Conservation (phyloP, 2,113 vertebrate species). For the Camelus bactrianus region DNA sequence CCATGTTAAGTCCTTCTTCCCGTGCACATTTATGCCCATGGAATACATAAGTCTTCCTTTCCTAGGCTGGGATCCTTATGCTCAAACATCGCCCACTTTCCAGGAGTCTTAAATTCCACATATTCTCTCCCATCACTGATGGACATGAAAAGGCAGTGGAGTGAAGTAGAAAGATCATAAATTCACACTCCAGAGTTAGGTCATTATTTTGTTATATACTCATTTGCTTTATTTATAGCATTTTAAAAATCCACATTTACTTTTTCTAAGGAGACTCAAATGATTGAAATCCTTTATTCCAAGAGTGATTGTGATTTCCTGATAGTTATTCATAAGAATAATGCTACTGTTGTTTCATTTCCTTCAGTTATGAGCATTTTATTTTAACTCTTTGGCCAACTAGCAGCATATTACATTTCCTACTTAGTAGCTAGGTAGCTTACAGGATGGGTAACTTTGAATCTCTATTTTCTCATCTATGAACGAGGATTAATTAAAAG, state of each 20-base stretch:
- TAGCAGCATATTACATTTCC: not conserved
- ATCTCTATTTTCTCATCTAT: not conserved
- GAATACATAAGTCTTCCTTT: not conserved
- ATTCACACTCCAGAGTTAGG: not conserved
- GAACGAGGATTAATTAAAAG: not conserved
- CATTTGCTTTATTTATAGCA: not conserved
- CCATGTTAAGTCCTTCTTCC: not conserved
- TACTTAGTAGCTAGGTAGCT: not conserved
- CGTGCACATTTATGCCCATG: not conserved
- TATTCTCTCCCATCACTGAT: not conserved
- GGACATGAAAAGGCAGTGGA: not conserved
- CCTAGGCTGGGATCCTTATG: not conserved
- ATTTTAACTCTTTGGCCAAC: not conserved
- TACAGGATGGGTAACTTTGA: not conserved
- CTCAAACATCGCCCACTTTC: not conserved
- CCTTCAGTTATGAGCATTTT: not conserved
- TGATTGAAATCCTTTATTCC: conserved; percentile 8
- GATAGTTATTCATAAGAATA: not conserved
- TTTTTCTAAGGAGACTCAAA: not conserved
- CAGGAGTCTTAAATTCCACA: not conserved
- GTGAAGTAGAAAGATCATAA: not conserved
- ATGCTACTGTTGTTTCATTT: conserved; percentile 46
- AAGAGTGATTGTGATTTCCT: not conserved
- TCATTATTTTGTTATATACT: not conserved
- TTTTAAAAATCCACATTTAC: not conserved